A percentile compares a stretch with the other conserved stretches of the same genome.
These are phyloP conservation scores for Saguinus imperator DNA, from an alignment of 2,113 vertebrate genomes.

Conservation along the genomic window DNA sequence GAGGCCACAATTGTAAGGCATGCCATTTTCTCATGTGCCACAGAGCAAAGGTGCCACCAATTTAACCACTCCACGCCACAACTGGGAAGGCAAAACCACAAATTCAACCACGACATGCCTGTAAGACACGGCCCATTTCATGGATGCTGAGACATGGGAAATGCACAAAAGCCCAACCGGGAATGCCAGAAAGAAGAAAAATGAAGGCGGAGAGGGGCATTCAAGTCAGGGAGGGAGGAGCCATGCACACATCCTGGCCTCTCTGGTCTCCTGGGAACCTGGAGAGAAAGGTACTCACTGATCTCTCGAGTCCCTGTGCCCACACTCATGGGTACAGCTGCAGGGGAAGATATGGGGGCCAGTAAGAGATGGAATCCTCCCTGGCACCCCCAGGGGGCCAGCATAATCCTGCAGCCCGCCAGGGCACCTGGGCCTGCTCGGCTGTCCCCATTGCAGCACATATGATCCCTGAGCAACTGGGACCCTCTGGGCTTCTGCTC, in stretches of 20 bases:
- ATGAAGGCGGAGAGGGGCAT: too few relatives aligned
- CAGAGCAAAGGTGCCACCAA: too few relatives aligned
- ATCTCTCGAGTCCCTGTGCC: fast-evolving
- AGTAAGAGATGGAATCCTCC: fast-evolving
- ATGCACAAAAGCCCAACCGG: fast-evolving
- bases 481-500: background rate
- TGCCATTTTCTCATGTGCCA: too few relatives aligned
- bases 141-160: fast-evolving
- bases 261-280: fast-evolving
- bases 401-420: background rate
- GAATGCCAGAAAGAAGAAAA: background rate
- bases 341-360: fast-evolving
- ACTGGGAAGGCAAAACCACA: too few relatives aligned
- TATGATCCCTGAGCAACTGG: background rate
- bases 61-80: fast-evolving
- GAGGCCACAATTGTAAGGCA: background rate
- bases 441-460: too few relatives aligned
- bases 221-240: too few relatives aligned
- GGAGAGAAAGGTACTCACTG: background rate
- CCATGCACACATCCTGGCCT: fast-evolving
- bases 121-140: fast-evolving
- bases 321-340: background rate
- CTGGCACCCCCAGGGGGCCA: fast-evolving
- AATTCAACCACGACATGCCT: too few relatives aligned
- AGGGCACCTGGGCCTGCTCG: background rate